A percentile compares a stretch with the other conserved stretches of the same genome.
Evolutionary conservation across 2,888 invertebrate species (phyloP).

Genomic region (Drosophila villosipedis): DNA sequence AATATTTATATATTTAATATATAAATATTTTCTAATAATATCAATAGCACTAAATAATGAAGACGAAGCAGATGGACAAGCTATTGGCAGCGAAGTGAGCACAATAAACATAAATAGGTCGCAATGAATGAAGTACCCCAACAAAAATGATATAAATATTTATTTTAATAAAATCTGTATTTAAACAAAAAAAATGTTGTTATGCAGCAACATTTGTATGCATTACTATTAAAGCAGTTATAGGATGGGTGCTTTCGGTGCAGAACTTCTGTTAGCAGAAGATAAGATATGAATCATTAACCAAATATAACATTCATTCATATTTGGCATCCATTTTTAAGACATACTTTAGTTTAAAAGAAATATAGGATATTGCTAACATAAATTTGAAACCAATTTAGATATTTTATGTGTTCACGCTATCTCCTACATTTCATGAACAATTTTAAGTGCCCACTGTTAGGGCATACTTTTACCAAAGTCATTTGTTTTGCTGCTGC

Average conservation of each 20-base stretch:
- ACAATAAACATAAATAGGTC: background rate
- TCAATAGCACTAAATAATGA: background rate
- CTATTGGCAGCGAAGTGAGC: background rate
- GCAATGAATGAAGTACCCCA: background rate
- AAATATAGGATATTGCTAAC: background rate
- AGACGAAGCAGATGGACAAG: background rate
- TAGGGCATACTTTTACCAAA: conserved; percentile 29
- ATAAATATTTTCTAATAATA: background rate
- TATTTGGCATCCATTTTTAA: background rate
- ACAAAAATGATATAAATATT: background rate
- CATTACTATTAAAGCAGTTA: background rate
- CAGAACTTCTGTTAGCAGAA: background rate
- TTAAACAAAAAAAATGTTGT: background rate
- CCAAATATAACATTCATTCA: background rate
- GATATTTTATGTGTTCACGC: background rate
- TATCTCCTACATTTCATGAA: background rate
- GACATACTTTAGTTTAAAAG: background rate
- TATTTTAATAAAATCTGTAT: background rate
- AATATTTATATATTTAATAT: background rate
- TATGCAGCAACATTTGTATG: background rate
- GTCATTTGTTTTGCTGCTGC: conserved; percentile 68
- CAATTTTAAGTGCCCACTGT: conserved; percentile 3
- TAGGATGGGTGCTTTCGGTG: background rate
- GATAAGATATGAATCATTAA: background rate
- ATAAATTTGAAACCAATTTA: background rate